Conservation (phyloP, 2,888 invertebrate genomes). For the Acanthosoma haemorrhoidale region DNA sequence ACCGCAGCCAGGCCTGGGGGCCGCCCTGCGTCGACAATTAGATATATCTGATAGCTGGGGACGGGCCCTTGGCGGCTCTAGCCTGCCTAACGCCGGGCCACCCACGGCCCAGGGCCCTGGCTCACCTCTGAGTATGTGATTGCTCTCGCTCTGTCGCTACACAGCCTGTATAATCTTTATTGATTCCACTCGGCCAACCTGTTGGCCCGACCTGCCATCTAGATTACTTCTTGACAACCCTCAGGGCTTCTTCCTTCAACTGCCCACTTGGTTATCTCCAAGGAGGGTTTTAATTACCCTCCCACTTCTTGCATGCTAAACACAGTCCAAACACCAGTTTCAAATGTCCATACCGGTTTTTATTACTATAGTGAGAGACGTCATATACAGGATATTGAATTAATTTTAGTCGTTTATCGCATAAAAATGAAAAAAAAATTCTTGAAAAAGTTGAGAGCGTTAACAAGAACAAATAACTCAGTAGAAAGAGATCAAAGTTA, state of each 20-base stretch:
- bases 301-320: too few relatives aligned
- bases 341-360: too few relatives aligned
- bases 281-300: not conserved
- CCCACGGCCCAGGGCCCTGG: not conserved
- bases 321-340: too few relatives aligned
- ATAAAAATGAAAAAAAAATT: too few relatives aligned
- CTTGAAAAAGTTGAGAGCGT: too few relatives aligned
- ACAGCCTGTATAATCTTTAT: not conserved
- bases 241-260: not conserved
- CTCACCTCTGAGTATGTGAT: not conserved
- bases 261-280: not conserved
- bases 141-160: not conserved
- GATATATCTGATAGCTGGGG: not conserved
- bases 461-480: too few relatives aligned
- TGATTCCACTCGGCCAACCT: not conserved
- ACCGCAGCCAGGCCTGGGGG: not conserved
- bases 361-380: too few relatives aligned
- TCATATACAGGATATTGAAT: too few relatives aligned
- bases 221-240: slow-evolving; percentile 2
- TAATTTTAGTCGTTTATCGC: too few relatives aligned
- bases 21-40: not conserved
- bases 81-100: too few relatives aligned
- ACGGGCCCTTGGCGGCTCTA: not conserved
- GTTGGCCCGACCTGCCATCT: slow-evolving; percentile 5
- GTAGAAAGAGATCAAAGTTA: too few relatives aligned